phyloP scores from a whole-genome alignment of 2,797 vertebrate species.

The Coranthus polyacanthus region DNA sequence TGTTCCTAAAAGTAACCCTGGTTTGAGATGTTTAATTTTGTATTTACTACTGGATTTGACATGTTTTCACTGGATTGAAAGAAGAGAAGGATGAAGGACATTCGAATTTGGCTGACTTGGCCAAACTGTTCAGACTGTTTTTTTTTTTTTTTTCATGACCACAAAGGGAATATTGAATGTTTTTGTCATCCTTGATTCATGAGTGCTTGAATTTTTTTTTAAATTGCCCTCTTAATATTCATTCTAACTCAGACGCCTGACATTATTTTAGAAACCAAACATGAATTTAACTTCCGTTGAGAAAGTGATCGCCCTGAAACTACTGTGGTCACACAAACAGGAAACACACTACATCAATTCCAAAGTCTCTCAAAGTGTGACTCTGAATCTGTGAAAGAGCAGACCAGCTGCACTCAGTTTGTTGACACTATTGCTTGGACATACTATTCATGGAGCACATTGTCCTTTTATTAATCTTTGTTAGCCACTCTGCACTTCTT shows the following conservation, averaged over 20 bases:
- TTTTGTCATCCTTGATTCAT: conserved; percentile 1
- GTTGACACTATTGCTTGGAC: conserved; percentile 4
- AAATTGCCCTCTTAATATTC: neutral
- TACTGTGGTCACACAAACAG: conserved; percentile 11
- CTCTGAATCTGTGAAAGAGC: conserved; percentile 25
- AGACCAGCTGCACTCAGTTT: conserved; percentile 2
- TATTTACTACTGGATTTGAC: conserved; percentile 62
- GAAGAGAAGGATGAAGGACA: conserved; percentile 15
- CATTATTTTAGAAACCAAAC: conserved; percentile 3
- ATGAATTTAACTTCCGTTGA: neutral
- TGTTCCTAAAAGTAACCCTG: neutral
- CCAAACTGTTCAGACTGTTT: too few relatives aligned
- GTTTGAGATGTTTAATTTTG: conserved; percentile 24
- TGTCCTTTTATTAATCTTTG: conserved; percentile 19
- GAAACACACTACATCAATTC: neutral
- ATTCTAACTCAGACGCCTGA: neutral
- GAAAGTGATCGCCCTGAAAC: neutral
- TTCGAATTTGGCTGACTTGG: neutral
- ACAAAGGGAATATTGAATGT: conserved; percentile 43
- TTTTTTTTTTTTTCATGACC: conserved; percentile 24
- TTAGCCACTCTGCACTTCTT: conserved; percentile 47
- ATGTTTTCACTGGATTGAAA: conserved; percentile 54
- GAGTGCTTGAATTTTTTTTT: neutral
- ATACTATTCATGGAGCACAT: conserved; percentile 27
- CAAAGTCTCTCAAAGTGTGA: conserved; percentile 5